Evolutionary conservation across 2,888 invertebrate species (phyloP).

Genomic region (Meiosimyza platycephala): DNA sequence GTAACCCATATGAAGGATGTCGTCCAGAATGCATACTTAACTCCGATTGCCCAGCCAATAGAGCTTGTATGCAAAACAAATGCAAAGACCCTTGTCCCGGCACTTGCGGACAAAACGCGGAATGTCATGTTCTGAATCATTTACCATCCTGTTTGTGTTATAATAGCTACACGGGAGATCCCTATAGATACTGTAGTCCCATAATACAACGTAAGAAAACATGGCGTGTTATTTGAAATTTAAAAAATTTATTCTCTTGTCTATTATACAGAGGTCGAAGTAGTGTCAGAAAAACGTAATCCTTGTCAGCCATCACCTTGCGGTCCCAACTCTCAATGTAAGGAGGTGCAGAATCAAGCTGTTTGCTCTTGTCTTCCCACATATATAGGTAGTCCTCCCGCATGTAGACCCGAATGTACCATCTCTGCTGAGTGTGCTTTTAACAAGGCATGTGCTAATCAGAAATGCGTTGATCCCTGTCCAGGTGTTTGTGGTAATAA

Average conservation of each 20-base stretch:
- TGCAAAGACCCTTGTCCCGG: conserved; percentile 84
- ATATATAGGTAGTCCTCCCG: conserved; percentile 75
- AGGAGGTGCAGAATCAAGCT: conserved; percentile 69
- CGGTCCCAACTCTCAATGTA: conserved; percentile 75
- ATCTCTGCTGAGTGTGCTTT: conserved; percentile 75
- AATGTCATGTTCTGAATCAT: conserved; percentile 79
- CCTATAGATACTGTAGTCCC: conserved; percentile 74
- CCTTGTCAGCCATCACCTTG: conserved; percentile 74
- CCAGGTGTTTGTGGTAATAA: conserved; percentile 80
- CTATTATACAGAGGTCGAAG: background rate
- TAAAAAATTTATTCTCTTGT: too few relatives aligned
- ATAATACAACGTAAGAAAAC: conserved; percentile 68
- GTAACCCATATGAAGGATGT: conserved; percentile 82
- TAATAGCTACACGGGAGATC: conserved; percentile 80
- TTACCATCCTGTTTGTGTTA: conserved; percentile 77
- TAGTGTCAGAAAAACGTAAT: conserved; percentile 62
- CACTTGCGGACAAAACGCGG: conserved; percentile 80
- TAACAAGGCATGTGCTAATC: conserved; percentile 74
- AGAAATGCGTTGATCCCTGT: conserved; percentile 79
- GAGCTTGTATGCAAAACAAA: conserved; percentile 77
- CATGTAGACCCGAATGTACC: conserved; percentile 83
- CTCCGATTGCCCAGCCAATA: conserved; percentile 77
- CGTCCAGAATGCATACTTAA: conserved; percentile 80
- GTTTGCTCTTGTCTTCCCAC: conserved; percentile 74
- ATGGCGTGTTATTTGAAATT: background rate